A percentile compares a stretch with the other conserved stretches of the same genome.
Evolutionary conservation across 2,113 vertebrate species (phyloP).

Genomic region (Burhinus bistriatus): DNA sequence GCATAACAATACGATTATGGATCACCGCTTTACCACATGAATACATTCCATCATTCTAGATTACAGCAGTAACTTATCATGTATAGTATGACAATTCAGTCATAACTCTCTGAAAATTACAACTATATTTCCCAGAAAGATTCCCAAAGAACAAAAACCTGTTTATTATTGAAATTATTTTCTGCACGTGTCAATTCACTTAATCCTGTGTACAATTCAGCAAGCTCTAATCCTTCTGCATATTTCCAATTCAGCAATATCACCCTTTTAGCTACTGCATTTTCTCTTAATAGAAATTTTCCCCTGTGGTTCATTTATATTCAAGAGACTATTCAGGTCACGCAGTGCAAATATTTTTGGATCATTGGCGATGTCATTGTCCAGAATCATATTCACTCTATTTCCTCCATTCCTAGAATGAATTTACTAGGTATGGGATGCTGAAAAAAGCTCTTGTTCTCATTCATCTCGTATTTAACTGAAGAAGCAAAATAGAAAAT

Average conservation of each 20-base stretch:
- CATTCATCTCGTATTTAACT: constrained; percentile 23
- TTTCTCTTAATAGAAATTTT: constrained; percentile 56
- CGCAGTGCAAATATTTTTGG: constrained; percentile 54
- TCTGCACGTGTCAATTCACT: not conserved
- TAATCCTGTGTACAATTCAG: constrained; percentile 29
- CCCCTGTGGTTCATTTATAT: constrained; percentile 48
- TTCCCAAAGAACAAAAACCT: not conserved
- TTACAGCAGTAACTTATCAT: not conserved
- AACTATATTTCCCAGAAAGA: not conserved
- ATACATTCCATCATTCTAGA: not conserved
- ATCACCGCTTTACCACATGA: not conserved
- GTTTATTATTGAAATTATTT: constrained; percentile 11
- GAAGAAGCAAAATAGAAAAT: constrained; percentile 21
- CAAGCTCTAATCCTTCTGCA: constrained; percentile 41
- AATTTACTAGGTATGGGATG: constrained; percentile 4
- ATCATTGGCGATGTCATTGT: constrained; percentile 13
- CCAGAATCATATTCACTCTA: constrained; percentile 36
- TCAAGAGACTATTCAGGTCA: constrained; percentile 45
- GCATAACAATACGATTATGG: not conserved
- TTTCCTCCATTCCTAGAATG: constrained; percentile 27
- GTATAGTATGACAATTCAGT: not conserved
- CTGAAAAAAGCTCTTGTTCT: not conserved
- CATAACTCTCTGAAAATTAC: not conserved
- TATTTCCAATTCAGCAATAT: constrained; percentile 48
- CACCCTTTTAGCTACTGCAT: constrained; percentile 19